Conservation (phyloP, 2,888 invertebrate species). For the Rhamnusium bicolor region DNA sequence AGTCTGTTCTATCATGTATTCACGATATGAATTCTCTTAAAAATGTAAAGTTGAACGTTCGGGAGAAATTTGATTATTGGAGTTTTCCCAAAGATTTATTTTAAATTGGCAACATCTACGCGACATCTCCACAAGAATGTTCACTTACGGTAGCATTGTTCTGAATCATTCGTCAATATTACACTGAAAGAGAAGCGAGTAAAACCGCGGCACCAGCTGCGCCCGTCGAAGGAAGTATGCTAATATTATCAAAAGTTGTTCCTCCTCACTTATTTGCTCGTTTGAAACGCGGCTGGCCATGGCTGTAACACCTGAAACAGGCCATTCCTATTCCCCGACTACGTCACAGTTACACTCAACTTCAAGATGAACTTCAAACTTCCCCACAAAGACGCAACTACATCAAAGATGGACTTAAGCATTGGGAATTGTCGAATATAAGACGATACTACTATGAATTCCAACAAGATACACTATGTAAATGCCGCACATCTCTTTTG, state of each 20-base stretch:
- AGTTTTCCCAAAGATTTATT: constrained; percentile 36
- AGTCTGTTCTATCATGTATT: neutral
- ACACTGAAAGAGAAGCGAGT: constrained; percentile 23
- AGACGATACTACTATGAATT: constrained; percentile 47
- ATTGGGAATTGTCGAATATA: constrained; percentile 56
- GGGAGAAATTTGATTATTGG: constrained; percentile 33
- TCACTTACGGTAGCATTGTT: constrained; percentile 14
- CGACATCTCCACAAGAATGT: constrained; percentile 36
- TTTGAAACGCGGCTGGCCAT: constrained; percentile 60
- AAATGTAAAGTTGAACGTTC: constrained; percentile 21
- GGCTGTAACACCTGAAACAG: constrained; percentile 64
- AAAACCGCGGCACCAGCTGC: constrained; percentile 54
- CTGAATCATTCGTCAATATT: constrained; percentile 29
- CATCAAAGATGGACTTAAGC: constrained; percentile 61
- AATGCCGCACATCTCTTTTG: constrained; percentile 46
- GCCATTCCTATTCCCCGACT: constrained; percentile 58
- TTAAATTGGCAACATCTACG: constrained; percentile 38
- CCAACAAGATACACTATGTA: constrained; percentile 58
- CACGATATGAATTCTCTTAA: constrained; percentile 12
- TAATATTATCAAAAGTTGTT: constrained; percentile 65
- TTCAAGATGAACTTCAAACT: constrained; percentile 50
- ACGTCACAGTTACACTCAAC: constrained; percentile 41
- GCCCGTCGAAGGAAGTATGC: constrained; percentile 63
- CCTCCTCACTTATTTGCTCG: constrained; percentile 60
- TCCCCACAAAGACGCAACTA: constrained; percentile 55